Evolutionary conservation across 2,888 invertebrate genomes (phyloP).

Genomic region (Petrolisthes cinctipes): DNA sequence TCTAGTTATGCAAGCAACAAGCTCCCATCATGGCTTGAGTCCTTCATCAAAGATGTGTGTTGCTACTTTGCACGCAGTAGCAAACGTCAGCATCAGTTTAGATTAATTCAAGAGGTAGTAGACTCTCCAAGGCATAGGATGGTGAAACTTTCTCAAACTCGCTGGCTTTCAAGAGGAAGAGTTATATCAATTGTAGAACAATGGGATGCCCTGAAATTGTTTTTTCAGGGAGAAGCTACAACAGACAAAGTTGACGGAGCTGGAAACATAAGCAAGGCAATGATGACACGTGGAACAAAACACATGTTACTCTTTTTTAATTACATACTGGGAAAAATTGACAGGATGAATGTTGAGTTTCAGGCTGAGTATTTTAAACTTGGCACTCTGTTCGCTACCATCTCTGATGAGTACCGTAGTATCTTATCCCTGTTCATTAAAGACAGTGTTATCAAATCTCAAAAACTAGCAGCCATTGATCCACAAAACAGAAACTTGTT

Average conservation of each 20-base stretch:
- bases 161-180: slow-evolving; percentile 20
- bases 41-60: too few relatives aligned
- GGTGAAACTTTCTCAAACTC: too few relatives aligned
- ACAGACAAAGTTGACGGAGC: slow-evolving; percentile 33
- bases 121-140: too few relatives aligned
- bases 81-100: too few relatives aligned
- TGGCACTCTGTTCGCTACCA: slow-evolving; percentile 4
- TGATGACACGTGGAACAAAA: slow-evolving; percentile 25
- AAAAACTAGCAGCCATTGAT: slow-evolving; percentile 16
- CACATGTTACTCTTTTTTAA: slow-evolving; percentile 33
- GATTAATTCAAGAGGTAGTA: too few relatives aligned
- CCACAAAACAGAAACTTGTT: background rate
- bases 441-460: slow-evolving; percentile 13
- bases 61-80: too few relatives aligned
- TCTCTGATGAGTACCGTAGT: slow-evolving; percentile 23
- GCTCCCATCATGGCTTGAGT: too few relatives aligned
- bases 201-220: slow-evolving; percentile 24
- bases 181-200: slow-evolving; percentile 17
- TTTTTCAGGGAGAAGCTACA: slow-evolving; percentile 25
- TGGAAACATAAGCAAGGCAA: slow-evolving; percentile 5
- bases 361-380: too few relatives aligned
- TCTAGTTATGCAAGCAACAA: too few relatives aligned
- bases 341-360: too few relatives aligned
- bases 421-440: slow-evolving; percentile 19
- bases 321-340: slow-evolving; percentile 5